These are phyloP conservation scores for Micromesistius poutassou DNA, from an alignment of 2,797 vertebrate species.

Conservation along the genomic window DNA sequence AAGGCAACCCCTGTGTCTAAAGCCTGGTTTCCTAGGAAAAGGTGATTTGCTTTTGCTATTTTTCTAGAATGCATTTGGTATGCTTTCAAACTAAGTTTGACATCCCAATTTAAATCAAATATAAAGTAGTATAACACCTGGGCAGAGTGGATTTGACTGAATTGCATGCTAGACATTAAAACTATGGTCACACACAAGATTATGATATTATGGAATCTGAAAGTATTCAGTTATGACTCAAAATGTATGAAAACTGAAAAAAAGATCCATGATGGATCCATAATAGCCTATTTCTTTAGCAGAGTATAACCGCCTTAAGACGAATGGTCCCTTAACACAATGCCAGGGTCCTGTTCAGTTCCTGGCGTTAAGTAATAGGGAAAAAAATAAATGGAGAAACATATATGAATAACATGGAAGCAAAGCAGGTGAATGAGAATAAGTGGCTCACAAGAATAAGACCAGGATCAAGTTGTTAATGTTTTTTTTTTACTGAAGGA, in stretches of 20 bases:
- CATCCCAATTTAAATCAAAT: neutral
- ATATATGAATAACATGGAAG: neutral
- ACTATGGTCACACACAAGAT: neutral
- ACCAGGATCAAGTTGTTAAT: neutral
- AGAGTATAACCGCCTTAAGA: neutral
- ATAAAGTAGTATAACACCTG: neutral
- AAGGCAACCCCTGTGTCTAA: conserved; percentile 46
- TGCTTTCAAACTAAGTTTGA: neutral
- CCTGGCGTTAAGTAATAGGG: neutral
- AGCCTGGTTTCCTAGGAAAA: conserved; percentile 62
- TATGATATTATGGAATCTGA: neutral
- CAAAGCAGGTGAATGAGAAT: neutral
- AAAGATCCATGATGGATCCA: neutral
- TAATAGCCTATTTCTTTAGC: neutral
- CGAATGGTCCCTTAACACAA: neutral
- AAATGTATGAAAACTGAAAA: neutral
- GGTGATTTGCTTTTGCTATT: conserved; percentile 30
- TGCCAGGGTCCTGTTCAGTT: neutral
- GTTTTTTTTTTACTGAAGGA: conserved; percentile 38
- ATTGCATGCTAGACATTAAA: neutral
- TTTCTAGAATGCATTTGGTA: neutral
- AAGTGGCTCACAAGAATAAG: neutral
- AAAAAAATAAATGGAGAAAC: neutral
- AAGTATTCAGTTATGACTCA: neutral
- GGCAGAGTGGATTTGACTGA: neutral